These are phyloP conservation scores for Poecilia picta DNA, from an alignment of 2,797 vertebrate species.

Conservation along the genomic window DNA sequence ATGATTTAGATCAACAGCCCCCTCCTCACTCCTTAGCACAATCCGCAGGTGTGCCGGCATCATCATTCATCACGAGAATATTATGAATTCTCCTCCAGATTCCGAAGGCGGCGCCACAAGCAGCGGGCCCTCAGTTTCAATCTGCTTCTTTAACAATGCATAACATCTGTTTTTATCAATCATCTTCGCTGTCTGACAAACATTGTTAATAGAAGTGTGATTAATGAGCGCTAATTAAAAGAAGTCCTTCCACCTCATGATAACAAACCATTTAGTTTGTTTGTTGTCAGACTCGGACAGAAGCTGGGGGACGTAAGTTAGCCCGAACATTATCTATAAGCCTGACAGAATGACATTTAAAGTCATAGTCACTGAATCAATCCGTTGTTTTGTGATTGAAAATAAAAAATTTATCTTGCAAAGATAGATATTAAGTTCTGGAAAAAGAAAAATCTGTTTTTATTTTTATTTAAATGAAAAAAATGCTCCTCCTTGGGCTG, in stretches of 20 bases:
- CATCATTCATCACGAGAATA: conserved; percentile 63
- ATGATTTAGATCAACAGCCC: conserved; percentile 71
- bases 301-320: not conserved
- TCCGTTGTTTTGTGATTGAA: not conserved
- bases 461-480: not conserved
- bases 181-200: conserved; percentile 4
- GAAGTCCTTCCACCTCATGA: conserved; percentile 3
- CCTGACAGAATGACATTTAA: not conserved
- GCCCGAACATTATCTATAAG: not conserved
- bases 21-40: conserved; percentile 44
- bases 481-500: too few relatives aligned
- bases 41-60: conserved; percentile 58
- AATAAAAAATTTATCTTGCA: not conserved
- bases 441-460: not conserved
- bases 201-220: conserved; percentile 19
- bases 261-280: conserved; percentile 20
- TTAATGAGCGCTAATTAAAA: conserved; percentile 42
- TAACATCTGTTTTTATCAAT: conserved; percentile 31
- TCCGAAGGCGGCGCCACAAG: conserved; percentile 26
- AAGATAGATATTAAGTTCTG: not conserved
- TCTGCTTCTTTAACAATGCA: conserved; percentile 22
- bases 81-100: conserved; percentile 52
- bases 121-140: conserved; percentile 1
- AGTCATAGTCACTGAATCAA: not conserved
- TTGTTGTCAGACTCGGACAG: conserved; percentile 4